Conservation (phyloP, 2,797 vertebrate genomes). For the Smutsia temminckii region DNA sequence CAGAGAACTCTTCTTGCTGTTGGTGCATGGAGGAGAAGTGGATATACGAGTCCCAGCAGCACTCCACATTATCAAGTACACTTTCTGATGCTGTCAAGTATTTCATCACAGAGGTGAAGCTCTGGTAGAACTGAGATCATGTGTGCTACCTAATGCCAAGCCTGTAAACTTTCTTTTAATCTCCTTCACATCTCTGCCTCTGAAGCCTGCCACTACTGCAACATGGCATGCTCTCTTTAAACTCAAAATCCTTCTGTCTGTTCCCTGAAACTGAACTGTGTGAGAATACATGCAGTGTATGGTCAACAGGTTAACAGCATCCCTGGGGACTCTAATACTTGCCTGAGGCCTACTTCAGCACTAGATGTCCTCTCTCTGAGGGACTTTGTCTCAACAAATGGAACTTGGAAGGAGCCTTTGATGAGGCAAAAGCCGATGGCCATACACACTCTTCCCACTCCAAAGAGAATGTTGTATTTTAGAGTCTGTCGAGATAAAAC, state of each 20-base stretch:
- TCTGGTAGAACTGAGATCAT: conserved; percentile 16
- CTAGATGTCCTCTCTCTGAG: neutral
- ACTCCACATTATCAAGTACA: neutral
- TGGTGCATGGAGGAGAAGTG: conserved; percentile 34
- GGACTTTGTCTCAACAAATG: neutral
- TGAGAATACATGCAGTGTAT: neutral
- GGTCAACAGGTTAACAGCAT: neutral
- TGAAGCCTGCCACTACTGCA: neutral
- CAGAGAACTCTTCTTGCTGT: conserved; percentile 55
- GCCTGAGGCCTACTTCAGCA: neutral
- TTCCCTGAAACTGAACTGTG: neutral
- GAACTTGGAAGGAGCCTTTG: neutral
- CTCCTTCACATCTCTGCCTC: neutral
- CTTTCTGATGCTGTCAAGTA: neutral
- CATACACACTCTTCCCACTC: neutral
- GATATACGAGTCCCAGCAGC: neutral
- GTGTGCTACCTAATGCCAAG: conserved; percentile 14
- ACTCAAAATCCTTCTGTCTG: neutral
- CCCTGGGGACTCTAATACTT: neutral
- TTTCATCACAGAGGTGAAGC: neutral
- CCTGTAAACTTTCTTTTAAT: neutral
- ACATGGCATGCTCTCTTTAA: neutral
- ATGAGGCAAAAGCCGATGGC: neutral
- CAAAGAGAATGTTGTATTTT: conserved; percentile 15
- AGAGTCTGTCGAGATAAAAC: neutral